Percentiles rank a stretch among this genome's conserved stretches.
These are phyloP conservation scores for Drosophila nikananu DNA, from an alignment of 1,140 invertebrate species.

Conservation along the genomic window DNA sequence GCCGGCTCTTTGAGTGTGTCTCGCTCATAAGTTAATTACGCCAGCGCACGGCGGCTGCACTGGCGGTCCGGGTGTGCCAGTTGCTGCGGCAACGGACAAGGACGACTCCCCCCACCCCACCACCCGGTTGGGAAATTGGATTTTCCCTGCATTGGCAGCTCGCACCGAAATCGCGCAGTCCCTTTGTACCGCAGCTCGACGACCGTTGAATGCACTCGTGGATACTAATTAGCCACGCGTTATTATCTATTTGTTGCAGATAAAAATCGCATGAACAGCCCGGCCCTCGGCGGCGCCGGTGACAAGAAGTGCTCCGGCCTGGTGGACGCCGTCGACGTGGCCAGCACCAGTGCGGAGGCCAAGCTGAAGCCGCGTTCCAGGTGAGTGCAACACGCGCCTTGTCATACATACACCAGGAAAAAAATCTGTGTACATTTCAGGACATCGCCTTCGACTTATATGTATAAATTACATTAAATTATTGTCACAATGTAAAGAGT, in stretches of 20 bases:
- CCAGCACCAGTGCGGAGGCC: constrained; percentile 71
- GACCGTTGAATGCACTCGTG: constrained; percentile 18
- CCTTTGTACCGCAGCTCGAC: constrained; percentile 21
- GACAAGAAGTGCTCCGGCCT: constrained; percentile 74
- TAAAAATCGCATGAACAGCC: constrained; percentile 81
- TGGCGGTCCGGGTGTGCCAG: constrained; percentile 17
- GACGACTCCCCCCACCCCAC: background rate
- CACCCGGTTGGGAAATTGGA: constrained; percentile 58
- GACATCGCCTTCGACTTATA: background rate
- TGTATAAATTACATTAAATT: background rate
- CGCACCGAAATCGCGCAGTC: constrained; percentile 28
- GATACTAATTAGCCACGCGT: constrained; percentile 31
- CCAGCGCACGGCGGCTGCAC: constrained; percentile 22
- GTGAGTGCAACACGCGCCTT: constrained; percentile 45
- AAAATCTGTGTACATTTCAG: background rate
- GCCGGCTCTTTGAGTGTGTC: constrained; percentile 19
- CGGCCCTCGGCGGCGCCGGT: constrained; percentile 59
- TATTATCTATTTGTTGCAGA: constrained; percentile 56
- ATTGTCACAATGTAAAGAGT: background rate
- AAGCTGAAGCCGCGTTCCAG: constrained; percentile 80
- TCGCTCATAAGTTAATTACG: constrained; percentile 56
- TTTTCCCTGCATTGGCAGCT: constrained; percentile 43
- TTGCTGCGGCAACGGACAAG: constrained; percentile 28
- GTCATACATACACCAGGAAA: background rate
- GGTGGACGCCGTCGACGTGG: constrained; percentile 75